A percentile compares a stretch with the other conserved stretches of the same genome.
phyloP scores from a whole-genome alignment of 2,888 invertebrate genomes.

The Yponomeuta evonymella region DNA sequence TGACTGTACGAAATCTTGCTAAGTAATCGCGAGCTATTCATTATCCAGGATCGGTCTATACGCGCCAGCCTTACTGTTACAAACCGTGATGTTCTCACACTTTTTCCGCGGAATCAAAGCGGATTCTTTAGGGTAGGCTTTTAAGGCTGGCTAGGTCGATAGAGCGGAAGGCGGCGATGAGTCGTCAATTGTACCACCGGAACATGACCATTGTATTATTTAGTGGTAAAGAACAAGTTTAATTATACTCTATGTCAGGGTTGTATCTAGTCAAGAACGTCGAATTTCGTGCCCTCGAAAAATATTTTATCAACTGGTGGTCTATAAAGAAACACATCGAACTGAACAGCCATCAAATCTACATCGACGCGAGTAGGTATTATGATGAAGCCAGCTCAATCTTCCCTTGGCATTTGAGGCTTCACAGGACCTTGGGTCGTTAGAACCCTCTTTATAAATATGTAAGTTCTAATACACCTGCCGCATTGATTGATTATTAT shows the following conservation, averaged over 20 bases:
- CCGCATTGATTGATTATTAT: not conserved
- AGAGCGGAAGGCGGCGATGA: conserved; percentile 20
- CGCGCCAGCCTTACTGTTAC: not conserved
- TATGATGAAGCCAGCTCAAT: conserved; percentile 28
- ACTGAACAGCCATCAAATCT: not conserved
- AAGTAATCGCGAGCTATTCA: conserved; percentile 27
- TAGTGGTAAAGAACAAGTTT: conserved; percentile 6
- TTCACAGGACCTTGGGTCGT: conserved; percentile 17
- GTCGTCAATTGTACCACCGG: conserved; percentile 19
- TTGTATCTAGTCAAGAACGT: not conserved
- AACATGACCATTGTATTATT: conserved; percentile 16
- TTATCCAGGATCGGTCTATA: conserved; percentile 10
- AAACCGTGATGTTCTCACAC: not conserved
- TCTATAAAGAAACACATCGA: not conserved
- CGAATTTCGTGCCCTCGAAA: no score
- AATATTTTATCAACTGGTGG: no score
- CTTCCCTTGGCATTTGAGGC: conserved; percentile 36
- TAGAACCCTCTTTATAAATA: not conserved
- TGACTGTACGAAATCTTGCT: conserved; percentile 24
- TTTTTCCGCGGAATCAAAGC: not conserved
- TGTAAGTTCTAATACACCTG: not conserved
- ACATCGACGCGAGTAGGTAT: not conserved
- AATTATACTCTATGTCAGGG: not conserved
- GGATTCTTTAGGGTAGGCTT: not conserved
- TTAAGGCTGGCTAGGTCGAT: conserved; percentile 23